Evolutionary conservation across 1,140 invertebrate genomes (phyloP).

Genomic region (Caenorhabditis inopinata): DNA sequence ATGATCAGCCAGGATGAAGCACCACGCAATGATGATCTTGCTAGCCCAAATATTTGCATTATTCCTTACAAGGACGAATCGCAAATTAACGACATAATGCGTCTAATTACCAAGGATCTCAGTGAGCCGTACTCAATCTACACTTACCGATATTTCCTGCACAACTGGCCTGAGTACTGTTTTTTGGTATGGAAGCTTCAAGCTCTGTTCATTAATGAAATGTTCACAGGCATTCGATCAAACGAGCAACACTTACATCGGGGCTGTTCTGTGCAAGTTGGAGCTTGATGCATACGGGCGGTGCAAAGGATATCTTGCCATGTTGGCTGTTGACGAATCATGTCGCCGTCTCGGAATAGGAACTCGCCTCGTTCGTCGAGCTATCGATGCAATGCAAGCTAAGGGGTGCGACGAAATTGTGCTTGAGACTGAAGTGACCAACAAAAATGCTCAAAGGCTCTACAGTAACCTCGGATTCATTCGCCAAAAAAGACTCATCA

Average conservation of each 20-base stretch:
- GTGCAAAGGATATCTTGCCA: conserved; percentile 41
- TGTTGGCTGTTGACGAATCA: conserved; percentile 42
- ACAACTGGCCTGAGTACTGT: conserved; percentile 98
- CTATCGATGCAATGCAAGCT: conserved; percentile 17
- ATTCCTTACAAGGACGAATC: conserved; percentile 74
- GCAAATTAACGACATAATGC: conserved; percentile 94
- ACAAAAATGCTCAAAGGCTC: conserved; percentile 37
- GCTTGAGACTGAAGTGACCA: conserved; percentile 36
- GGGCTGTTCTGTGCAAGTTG: conserved; percentile 39
- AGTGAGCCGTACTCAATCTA: conserved; percentile 99
- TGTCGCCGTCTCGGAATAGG: conserved; percentile 40
- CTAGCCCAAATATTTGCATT: not conserved
- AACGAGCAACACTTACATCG: conserved; percentile 7
- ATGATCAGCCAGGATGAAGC: conserved; percentile 21
- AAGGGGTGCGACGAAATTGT: conserved; percentile 36
- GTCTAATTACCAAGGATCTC: conserved; percentile 94
- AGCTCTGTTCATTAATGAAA: conserved; percentile 66
- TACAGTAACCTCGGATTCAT: conserved; percentile 42
- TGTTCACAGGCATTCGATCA: conserved; percentile 29
- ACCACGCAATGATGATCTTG: not conserved
- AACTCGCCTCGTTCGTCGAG: conserved; percentile 33
- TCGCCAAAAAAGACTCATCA: conserved; percentile 36
- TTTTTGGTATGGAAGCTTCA: conserved; percentile 73
- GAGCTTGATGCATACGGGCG: conserved; percentile 2
- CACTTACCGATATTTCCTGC: conserved; percentile 99